Base-by-base conservation (phyloP, 2,888 invertebrate species). In the Neoscelio sp. region DNA sequence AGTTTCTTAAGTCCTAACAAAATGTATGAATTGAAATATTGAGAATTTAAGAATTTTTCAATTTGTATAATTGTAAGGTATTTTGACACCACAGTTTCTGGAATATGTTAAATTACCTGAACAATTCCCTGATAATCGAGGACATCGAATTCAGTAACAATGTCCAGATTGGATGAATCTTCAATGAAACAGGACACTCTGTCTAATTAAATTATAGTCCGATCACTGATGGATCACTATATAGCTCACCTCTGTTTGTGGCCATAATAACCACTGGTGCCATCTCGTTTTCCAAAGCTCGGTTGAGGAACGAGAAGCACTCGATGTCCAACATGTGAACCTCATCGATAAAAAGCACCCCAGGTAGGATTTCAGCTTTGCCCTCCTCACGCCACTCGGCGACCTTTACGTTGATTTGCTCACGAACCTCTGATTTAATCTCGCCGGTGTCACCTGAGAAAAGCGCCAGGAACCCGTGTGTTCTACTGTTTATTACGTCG, bases 381-480 rank as follows among this genome's bases (percentile, higher is more conserved):
- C 99, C 99, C 90, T 99, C 99, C 89, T 99, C 99, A 15, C 99
- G 93, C 99, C 99, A 99, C 90, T 99, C 99, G 0, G 97, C 96
- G 0, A 99, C 97, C 90, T 98, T 99, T 38, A 96, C 94, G 91
- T 99, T 99, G 82, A 99, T 99, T 90, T 99, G 99, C 86, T 99
- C 99, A 0, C 99, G 93, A 0, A 99, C 97, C 91, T 99, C 99
- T 0, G 96, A 93, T 87, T 99, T 99, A 30, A 99, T 99, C 91
- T 99, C 99, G 0, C 99, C 99, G 0, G 99, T 99, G 89, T 99
- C 99, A n/a, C 97, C 97, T 3, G 99, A 98, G 91, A 99, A 99
- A 0, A 99, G 92, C 0, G 99, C 99, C 15, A 99, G 91, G 89
- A 99, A 99, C 0, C 99, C 99, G 88, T 99, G 99, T 0, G 99